Evolutionary conservation across 2,888 invertebrate species (phyloP), one percentile per base, ranked within the genome.

Genomic region (Drosophila niveifrons): DNA sequence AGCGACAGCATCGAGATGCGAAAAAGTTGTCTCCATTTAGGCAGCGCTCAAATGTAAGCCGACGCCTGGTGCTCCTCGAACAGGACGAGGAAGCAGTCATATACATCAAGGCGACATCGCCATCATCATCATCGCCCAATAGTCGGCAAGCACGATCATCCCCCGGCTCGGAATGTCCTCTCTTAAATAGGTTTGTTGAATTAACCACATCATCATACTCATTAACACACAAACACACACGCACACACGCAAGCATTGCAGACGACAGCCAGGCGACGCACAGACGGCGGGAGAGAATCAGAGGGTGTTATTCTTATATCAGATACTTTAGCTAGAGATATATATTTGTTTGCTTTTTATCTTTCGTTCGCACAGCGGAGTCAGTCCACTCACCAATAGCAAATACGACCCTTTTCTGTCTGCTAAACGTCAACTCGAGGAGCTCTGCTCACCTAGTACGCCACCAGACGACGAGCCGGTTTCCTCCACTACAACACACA

Each of bases 391-490:
- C 73, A 90, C 84, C 31, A 88, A 90, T 73, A 91, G 90, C 66
- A 91, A 90, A 47, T 96, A 96, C 92, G 96, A 97, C 92, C 97
- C 97, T 55, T 96, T 96, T 92, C 93, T 95, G 78, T 95, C 95
- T 78, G 97, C 97, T 51, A 96, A 96, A 93, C 95, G 95, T 75
- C 97, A 97, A 93, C 94, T 97, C 93, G 95, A 95, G 92, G 96
- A 97, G 90, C 94, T 97, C 36, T 95, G 96, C 93, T 95, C 95
- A 55, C 94, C 83, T 65, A 75, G 52, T 47, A 94, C 94, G 61
- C 88, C 81, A 91, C 93, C 79, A 63, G 82, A 62, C 92, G 67
- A 56, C 62, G 81, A 75, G 23, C 23, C 23, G 6, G 1, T 3
- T 23, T 23, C 23, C 23, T 23, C n/a, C 36, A 36, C n/a, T 23